A percentile compares a stretch with the other conserved stretches of the same genome.
These are phyloP conservation scores for Ptychochromis oligacanthus DNA, from an alignment of 2,113 vertebrate species.

Conservation along the genomic window DNA sequence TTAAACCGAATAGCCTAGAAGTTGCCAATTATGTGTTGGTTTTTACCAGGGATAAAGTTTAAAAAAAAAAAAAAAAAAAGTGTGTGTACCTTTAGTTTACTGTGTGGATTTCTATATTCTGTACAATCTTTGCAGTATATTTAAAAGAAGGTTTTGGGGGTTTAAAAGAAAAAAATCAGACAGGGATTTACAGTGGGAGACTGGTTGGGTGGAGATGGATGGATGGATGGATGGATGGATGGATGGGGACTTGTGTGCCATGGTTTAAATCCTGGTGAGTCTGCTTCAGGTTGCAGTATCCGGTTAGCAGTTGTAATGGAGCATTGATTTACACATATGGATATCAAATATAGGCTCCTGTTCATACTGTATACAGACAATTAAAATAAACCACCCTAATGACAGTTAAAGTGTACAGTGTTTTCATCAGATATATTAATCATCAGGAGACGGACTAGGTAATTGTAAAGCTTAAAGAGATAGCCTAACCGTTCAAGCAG, in stretches of 20 bases:
- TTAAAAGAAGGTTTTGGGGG: slow-evolving; percentile 60
- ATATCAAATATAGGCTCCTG: slow-evolving; percentile 69
- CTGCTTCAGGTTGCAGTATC: slow-evolving; percentile 14
- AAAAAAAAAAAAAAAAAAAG: slow-evolving; percentile 29
- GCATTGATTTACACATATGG: slow-evolving; percentile 51
- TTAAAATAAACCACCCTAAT: slow-evolving; percentile 75
- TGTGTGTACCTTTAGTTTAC: slow-evolving; percentile 64
- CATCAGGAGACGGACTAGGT: background rate
- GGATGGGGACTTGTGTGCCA: slow-evolving; percentile 7
- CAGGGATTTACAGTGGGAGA: slow-evolving; percentile 5
- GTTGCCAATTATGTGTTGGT: slow-evolving; percentile 39
- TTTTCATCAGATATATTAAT: slow-evolving; percentile 19
- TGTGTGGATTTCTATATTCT: slow-evolving; percentile 68
- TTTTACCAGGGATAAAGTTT: slow-evolving; percentile 43
- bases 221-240: background rate
- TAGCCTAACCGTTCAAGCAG: background rate
- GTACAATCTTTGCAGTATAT: slow-evolving; percentile 74
- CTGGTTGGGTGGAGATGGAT: background rate
- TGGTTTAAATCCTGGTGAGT: slow-evolving; percentile 45
- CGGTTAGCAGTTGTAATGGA: slow-evolving; percentile 21
- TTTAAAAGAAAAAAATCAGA: slow-evolving; percentile 5
- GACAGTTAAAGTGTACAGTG: slow-evolving; percentile 19
- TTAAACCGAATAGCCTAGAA: slow-evolving; percentile 55
- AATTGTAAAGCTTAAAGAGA: background rate
- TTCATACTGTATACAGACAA: slow-evolving; percentile 77